These are phyloP conservation scores for Parapristionchus giblindavisi DNA, from an alignment of 2,888 invertebrate species.

Conservation along the genomic window DNA sequence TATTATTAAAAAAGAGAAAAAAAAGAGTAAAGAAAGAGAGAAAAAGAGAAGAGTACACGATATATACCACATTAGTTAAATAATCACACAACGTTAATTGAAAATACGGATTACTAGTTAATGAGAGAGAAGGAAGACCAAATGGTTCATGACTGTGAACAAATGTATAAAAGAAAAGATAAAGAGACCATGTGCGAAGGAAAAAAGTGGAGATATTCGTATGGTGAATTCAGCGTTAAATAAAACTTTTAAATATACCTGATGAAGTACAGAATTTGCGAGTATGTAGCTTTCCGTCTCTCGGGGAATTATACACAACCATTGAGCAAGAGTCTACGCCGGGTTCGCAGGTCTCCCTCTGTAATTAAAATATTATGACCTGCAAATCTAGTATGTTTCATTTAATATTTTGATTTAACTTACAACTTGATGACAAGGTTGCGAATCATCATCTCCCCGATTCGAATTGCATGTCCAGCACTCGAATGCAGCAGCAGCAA, in stretches of 20 bases:
- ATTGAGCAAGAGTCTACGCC: slow-evolving; percentile 34
- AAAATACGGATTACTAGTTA: no score
- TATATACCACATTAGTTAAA: no score
- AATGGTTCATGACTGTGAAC: not conserved
- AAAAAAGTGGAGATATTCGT: no score
- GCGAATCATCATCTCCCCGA: slow-evolving; percentile 25
- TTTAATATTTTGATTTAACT: not conserved
- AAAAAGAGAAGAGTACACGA: no score
- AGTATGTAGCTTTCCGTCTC: slow-evolving; percentile 28
- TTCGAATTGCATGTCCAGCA: slow-evolving; percentile 38
- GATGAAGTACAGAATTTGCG: slow-evolving; percentile 36
- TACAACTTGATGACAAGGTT: slow-evolving; percentile 33
- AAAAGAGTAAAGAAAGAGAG: no score
- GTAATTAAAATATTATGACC: not conserved
- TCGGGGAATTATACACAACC: slow-evolving; percentile 30
- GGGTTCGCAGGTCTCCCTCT: slow-evolving; percentile 26
- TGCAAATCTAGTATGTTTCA: not conserved
- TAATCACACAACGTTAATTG: no score
- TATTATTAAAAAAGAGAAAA: no score
- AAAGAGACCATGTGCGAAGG: no score
- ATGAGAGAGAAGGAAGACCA: not conserved
- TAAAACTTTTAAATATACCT: slow-evolving; percentile 4
- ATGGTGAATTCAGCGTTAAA: no score
- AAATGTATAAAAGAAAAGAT: not conserved
- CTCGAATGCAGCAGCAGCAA: slow-evolving; percentile 29